Evolutionary conservation across 2,888 invertebrate species (phyloP).

Genomic region (Lypha dubia): DNA sequence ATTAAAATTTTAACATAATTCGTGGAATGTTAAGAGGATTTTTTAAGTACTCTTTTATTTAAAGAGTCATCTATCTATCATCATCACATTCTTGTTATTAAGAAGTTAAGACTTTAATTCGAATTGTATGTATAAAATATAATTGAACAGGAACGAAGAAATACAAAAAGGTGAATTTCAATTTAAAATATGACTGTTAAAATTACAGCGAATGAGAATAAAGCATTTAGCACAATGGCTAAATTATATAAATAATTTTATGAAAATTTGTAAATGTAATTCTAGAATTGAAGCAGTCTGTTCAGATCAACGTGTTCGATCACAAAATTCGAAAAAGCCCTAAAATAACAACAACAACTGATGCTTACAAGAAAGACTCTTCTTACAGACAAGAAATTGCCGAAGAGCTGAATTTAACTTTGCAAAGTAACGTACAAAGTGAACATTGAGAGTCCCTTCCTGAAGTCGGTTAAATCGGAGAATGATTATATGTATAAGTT

Average conservation of each 20-base stretch:
- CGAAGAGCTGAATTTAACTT: too few species aligned
- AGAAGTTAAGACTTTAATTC: constrained; percentile 73
- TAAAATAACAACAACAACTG: too few species aligned
- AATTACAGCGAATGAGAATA: constrained; percentile 37
- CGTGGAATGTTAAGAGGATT: constrained; percentile 62
- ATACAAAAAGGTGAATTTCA: neutral
- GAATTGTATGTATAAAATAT: constrained; percentile 82
- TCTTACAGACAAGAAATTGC: too few species aligned
- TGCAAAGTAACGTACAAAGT: too few species aligned
- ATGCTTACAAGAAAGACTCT: too few species aligned
- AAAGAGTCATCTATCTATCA: constrained; percentile 41
- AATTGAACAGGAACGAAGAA: constrained; percentile 78
- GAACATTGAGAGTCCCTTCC: too few species aligned
- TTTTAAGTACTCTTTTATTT: constrained; percentile 55
- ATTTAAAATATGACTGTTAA: constrained; percentile 60
- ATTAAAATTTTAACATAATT: constrained; percentile 36
- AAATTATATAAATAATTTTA: neutral
- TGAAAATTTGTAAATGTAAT: neutral
- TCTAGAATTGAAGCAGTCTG: too few species aligned
- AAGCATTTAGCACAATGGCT: constrained; percentile 40
- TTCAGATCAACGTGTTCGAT: too few species aligned
- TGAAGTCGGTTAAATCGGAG: too few species aligned
- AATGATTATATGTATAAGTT: too few species aligned
- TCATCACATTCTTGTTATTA: too few species aligned
- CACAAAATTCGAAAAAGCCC: too few species aligned